Percentiles rank a stretch among this genome's conserved stretches.
phyloP scores from a whole-genome alignment of 2,888 invertebrate species.

The Rhagium mordax region DNA sequence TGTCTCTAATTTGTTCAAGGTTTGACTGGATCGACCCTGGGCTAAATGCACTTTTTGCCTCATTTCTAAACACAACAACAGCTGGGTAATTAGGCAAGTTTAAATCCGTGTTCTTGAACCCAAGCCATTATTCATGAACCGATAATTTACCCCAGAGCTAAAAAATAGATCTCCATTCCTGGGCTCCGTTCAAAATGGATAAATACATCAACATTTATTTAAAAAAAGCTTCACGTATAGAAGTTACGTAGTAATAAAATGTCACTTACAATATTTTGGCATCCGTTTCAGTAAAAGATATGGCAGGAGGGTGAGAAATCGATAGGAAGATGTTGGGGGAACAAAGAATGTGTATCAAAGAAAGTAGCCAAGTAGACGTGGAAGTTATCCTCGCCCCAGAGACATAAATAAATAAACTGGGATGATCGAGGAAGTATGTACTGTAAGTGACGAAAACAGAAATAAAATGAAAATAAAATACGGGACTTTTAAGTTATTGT shows the following conservation, averaged over 20 bases:
- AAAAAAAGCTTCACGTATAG: neutral
- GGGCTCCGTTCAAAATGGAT: neutral
- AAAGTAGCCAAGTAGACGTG: slow-evolving; percentile 6
- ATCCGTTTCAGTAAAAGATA: slow-evolving; percentile 9
- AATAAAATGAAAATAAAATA: slow-evolving; percentile 12
- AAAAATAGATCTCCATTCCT: neutral
- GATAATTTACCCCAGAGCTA: neutral
- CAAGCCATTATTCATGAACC: neutral
- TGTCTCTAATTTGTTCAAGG: too few relatives aligned
- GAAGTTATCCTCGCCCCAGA: neutral
- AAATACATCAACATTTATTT: neutral
- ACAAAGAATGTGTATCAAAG: slow-evolving; percentile 1
- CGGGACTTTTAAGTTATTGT: neutral
- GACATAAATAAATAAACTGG: slow-evolving; percentile 14
- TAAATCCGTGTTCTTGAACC: too few relatives aligned
- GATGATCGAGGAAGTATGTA: neutral
- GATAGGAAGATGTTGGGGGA: slow-evolving; percentile 19
- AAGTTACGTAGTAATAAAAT: slow-evolving; percentile 16
- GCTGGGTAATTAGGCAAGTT: too few relatives aligned
- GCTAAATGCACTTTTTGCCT: too few relatives aligned
- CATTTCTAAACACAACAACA: too few relatives aligned
- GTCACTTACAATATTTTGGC: slow-evolving; percentile 22
- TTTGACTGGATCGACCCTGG: too few relatives aligned
- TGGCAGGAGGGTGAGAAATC: slow-evolving; percentile 23
- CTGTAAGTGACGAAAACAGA: slow-evolving; percentile 1